Base-by-base conservation (phyloP, 2,797 vertebrate species). In the Yasuhikotakia modesta region DNA sequence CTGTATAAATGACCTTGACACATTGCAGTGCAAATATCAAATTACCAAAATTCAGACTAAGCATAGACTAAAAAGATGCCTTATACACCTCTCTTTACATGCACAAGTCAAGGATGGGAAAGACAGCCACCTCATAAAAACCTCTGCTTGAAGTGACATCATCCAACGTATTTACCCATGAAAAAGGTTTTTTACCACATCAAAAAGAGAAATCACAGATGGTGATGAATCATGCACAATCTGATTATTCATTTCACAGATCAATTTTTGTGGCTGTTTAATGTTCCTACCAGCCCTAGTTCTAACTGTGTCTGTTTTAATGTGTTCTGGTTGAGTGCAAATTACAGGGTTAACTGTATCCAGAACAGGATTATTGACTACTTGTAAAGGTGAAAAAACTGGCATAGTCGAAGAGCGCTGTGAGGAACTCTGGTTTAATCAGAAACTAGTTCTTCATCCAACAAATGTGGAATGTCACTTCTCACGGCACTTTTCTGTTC, bases 201-300 rank as follows among this genome's bases (percentile, higher is more conserved):
- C 58, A 32, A 61, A 32, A 32, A 60, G 24, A 60, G 24, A 60
- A 60, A 60, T 60, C 24, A 60, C 57, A 2, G 57, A 32, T 1
- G 14, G 24, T 35, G 60, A 63, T 0, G 27, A 30, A 60, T 60
- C 14, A 7, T 60, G 57, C 24, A 61, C 58, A 32, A 17, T 1
- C 27, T 61, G 58, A n/a, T 3, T 61, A 32, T 61, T 32, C 27
- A 65, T 65, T 46, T 53, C 60, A 65, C 46, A 75, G 50, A 75
- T 75, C 27, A 75, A 63, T 63, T 46, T 32, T 30, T 24, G 16
- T n/a, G 71, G 35, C 16, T 19, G 58, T 17, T 60, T 46, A 73
- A 58, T 19, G 4, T 16, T 63, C 17, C 73, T 75, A 30, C 73
- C 73, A 75, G 43, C 61, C 14, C 46, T 75, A n/a, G 73, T 65